These are phyloP conservation scores for Passerina amoena DNA, from an alignment of 2,113 vertebrate genomes.

Conservation along the genomic window DNA sequence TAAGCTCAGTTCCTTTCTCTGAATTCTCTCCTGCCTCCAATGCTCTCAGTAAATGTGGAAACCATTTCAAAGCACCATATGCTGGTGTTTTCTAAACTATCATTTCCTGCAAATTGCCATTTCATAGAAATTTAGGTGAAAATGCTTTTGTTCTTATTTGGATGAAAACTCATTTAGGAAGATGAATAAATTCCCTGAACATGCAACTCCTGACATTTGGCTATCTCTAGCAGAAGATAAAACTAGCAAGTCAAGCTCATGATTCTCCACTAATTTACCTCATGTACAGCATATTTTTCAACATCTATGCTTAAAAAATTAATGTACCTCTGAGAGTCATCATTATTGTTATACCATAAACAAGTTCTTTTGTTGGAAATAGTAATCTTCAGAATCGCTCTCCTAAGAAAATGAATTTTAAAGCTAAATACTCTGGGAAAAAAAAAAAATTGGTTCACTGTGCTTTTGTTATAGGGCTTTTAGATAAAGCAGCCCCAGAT, in stretches of 20 bases:
- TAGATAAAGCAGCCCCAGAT: not conserved
- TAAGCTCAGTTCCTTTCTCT: not conserved
- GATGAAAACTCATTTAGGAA: not conserved
- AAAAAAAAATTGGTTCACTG: not conserved
- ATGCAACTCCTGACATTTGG: not conserved
- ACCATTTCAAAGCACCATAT: constrained; percentile 2
- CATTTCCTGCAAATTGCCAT: not conserved
- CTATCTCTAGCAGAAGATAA: not conserved
- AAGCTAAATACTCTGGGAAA: not conserved
- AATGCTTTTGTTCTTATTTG: not conserved
- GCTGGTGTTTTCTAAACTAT: not conserved
- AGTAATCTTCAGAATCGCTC: not conserved
- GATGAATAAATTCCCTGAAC: not conserved
- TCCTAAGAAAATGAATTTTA: not conserved
- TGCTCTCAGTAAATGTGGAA: not conserved
- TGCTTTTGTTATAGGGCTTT: not conserved
- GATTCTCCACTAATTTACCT: not conserved
- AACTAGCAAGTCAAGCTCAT: not conserved
- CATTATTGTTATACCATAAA: not conserved
- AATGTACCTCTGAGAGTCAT: not conserved
- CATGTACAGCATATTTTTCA: not conserved
- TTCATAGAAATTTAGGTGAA: not conserved
- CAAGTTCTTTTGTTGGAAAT: not conserved
- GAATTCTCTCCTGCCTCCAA: not conserved
- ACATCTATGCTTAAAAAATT: not conserved